These are phyloP conservation scores for Acleris cristana DNA, from an alignment of 2,888 invertebrate species.

Conservation along the genomic window DNA sequence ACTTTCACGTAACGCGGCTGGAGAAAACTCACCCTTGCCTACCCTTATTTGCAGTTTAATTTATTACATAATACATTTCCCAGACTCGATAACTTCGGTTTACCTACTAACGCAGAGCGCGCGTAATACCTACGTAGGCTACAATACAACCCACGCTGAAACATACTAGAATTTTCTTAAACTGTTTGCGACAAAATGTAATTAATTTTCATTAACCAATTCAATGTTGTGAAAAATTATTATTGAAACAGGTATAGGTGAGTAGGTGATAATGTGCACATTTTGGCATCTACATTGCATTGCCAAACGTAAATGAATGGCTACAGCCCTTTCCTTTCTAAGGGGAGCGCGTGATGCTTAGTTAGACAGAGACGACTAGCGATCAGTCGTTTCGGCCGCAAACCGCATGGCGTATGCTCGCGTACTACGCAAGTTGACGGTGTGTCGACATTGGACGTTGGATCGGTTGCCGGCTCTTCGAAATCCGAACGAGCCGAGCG, in stretches of 20 bases:
- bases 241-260: slow-evolving; percentile 32
- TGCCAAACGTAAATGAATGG: slow-evolving; percentile 82
- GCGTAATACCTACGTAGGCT: too few species aligned
- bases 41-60: too few species aligned
- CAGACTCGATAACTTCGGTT: too few species aligned
- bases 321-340: slow-evolving; percentile 60
- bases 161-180: too few species aligned
- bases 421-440: slow-evolving; percentile 82
- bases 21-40: too few species aligned
- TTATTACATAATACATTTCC: too few species aligned
- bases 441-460: slow-evolving; percentile 84
- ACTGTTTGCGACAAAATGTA: too few species aligned
- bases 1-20: too few species aligned
- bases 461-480: slow-evolving; percentile 78
- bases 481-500: slow-evolving; percentile 60
- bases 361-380: slow-evolving; percentile 62
- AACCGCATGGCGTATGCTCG: slow-evolving; percentile 74
- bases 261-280: slow-evolving; percentile 35
- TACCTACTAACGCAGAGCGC: too few species aligned
- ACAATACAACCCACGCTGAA: too few species aligned
- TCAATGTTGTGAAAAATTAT: slow-evolving; percentile 22
- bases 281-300: slow-evolving; percentile 53
- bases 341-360: slow-evolving; percentile 37
- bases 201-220: slow-evolving; percentile 5
- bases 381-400: slow-evolving; percentile 45